Conservation (phyloP, 2,888 invertebrate species). For the Drosophila algonquin region DNA sequence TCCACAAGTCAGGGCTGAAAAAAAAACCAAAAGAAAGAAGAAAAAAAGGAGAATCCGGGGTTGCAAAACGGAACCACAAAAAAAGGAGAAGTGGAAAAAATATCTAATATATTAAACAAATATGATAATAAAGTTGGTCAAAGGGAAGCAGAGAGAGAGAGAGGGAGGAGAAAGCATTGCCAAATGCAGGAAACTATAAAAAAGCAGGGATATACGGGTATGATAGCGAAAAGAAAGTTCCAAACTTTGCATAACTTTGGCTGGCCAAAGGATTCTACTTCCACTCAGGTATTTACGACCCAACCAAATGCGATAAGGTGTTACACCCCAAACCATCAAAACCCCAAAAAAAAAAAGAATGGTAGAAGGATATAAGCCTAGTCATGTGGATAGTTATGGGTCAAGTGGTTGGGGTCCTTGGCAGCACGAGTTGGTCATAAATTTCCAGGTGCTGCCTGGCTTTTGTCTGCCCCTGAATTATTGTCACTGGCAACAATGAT, state of each 20-base stretch:
- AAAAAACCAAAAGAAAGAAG: slow-evolving; percentile 38
- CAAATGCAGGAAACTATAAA: slow-evolving; percentile 62
- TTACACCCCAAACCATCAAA: slow-evolving; percentile 22
- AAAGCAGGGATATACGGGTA: slow-evolving; percentile 15
- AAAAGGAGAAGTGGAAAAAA: slow-evolving; percentile 33
- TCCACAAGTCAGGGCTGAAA: slow-evolving; percentile 71
- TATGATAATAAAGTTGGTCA: slow-evolving; percentile 67
- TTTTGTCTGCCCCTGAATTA: slow-evolving; percentile 74
- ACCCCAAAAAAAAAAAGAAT: slow-evolving; percentile 10
- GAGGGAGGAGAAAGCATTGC: slow-evolving; percentile 35
- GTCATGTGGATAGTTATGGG: slow-evolving; percentile 25
- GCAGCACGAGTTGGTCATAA: slow-evolving; percentile 53
- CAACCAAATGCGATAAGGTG: slow-evolving; percentile 63
- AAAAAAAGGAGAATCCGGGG: slow-evolving; percentile 47
- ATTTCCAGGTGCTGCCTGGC: slow-evolving; percentile 65
- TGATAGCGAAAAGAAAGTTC: slow-evolving; percentile 42
- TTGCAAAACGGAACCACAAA: slow-evolving; percentile 38
- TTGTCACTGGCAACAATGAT: slow-evolving; percentile 65
- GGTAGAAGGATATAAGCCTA: slow-evolving; percentile 9
- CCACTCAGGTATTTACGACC: slow-evolving; percentile 68
- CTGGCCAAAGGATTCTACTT: slow-evolving; percentile 49
- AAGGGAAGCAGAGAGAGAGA: neutral
- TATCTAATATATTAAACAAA: slow-evolving; percentile 75
- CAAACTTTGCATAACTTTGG: slow-evolving; percentile 48
- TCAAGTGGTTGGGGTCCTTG: slow-evolving; percentile 29